Evolutionary conservation across 2,113 vertebrate species (phyloP).

Genomic region (Vanacampus margaritifer): DNA sequence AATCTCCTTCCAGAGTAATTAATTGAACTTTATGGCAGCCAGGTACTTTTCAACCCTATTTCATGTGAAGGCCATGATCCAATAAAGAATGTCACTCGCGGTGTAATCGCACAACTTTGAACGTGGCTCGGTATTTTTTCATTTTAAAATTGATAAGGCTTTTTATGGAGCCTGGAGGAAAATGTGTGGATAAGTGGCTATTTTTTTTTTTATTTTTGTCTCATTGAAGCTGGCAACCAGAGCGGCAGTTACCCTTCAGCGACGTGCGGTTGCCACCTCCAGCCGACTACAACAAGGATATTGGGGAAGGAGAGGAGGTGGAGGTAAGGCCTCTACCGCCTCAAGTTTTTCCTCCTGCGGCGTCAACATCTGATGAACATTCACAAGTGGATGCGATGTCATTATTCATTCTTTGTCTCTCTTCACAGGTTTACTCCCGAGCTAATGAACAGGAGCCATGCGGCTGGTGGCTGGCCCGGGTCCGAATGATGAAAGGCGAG

Average conservation of each 20-base stretch:
- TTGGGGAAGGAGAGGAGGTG: constrained; percentile 87
- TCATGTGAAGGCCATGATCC: constrained; percentile 2
- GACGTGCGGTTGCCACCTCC: constrained; percentile 88
- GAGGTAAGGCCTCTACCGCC: constrained; percentile 73
- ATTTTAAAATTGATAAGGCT: background rate
- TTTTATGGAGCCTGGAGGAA: background rate
- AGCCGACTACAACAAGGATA: constrained; percentile 83
- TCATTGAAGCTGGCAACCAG: constrained; percentile 83
- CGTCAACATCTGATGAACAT: background rate
- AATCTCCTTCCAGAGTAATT: constrained; percentile 7
- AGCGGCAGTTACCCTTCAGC: constrained; percentile 87
- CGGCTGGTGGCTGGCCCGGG: constrained; percentile 89
- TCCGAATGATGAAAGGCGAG: constrained; percentile 93
- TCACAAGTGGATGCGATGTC: background rate
- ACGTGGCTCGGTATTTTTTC: background rate
- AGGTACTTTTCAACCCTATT: constrained; percentile 12
- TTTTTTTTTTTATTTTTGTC: constrained; percentile 15
- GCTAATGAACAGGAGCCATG: constrained; percentile 89
- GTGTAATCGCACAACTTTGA: background rate
- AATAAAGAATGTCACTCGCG: background rate
- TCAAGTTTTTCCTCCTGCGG: background rate
- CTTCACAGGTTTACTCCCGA: constrained; percentile 83
- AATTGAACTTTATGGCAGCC: constrained; percentile 4
- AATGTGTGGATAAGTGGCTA: background rate
- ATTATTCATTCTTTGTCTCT: background rate